phyloP scores from a whole-genome alignment of 2,888 invertebrate species.

The Trissonchulus latispiculum region DNA sequence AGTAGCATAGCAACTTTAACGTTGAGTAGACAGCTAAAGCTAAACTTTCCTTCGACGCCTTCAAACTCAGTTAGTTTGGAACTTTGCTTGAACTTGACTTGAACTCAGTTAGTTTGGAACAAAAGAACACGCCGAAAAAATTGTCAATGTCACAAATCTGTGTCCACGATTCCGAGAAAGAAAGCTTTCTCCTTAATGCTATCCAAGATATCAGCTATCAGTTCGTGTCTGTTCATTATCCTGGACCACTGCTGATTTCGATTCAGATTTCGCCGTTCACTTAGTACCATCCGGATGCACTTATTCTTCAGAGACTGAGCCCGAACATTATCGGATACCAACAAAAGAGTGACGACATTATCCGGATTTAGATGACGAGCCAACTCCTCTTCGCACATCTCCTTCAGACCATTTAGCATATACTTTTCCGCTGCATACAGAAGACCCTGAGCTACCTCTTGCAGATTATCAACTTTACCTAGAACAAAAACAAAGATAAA shows the following conservation, averaged over 20 bases:
- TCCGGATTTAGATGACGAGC: neutral
- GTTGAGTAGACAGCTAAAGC: too few relatives aligned
- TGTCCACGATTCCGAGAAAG: neutral
- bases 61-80: too few relatives aligned
- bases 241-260: neutral
- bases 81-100: too few relatives aligned
- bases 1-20: too few relatives aligned
- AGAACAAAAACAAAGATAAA: too few relatives aligned
- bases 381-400: slow-evolving; percentile 1
- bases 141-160: neutral
- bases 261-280: neutral
- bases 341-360: neutral
- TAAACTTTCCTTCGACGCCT: too few relatives aligned
- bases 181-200: slow-evolving; percentile 2
- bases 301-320: neutral
- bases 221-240: neutral
- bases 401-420: neutral
- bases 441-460: slow-evolving; percentile 5
- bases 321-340: neutral
- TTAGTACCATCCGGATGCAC: neutral
- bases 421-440: slow-evolving; percentile 8
- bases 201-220: neutral
- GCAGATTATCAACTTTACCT: neutral
- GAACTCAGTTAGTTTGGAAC: too few relatives aligned
- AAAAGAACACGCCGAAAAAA: too few relatives aligned